Conservation (phyloP, 2,888 invertebrate genomes). For the Spisula subtruncata region DNA sequence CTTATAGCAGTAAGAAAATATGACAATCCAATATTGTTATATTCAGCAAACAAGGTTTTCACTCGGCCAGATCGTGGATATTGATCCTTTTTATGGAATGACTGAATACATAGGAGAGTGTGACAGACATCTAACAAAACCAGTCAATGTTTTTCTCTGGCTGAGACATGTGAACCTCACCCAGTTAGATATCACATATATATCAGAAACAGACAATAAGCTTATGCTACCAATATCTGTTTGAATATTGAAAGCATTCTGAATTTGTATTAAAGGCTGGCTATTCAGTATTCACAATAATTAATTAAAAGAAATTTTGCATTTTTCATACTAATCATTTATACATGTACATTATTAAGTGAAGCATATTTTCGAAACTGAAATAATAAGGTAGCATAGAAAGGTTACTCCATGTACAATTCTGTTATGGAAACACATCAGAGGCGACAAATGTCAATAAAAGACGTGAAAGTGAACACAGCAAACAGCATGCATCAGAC, state of each 20-base stretch:
- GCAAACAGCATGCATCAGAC: not conserved
- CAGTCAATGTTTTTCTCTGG: not conserved
- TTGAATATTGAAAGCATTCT: not conserved
- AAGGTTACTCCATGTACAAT: not conserved
- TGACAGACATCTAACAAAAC: conserved; percentile 3
- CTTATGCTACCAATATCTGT: not conserved
- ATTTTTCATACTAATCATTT: no score
- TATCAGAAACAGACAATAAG: not conserved
- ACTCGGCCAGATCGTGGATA: not conserved
- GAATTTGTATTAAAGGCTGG: not conserved
- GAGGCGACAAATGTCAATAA: not conserved
- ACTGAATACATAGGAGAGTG: not conserved
- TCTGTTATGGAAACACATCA: not conserved
- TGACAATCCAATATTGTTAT: conserved; percentile 20
- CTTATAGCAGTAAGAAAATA: not conserved
- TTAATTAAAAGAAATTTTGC: no score
- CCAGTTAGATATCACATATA: not conserved
- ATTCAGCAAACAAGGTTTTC: not conserved
- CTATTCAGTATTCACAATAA: no score
- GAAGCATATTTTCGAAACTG: not conserved
- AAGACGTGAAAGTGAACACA: not conserved
- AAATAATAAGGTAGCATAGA: not conserved
- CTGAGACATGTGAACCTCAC: not conserved
- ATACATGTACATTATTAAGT: no score
- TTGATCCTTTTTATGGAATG: not conserved